A percentile compares a stretch with the other conserved stretches of the same genome.
Conservation (phyloP, 2,797 vertebrate species). For the Zenarchopterus dispar region DNA sequence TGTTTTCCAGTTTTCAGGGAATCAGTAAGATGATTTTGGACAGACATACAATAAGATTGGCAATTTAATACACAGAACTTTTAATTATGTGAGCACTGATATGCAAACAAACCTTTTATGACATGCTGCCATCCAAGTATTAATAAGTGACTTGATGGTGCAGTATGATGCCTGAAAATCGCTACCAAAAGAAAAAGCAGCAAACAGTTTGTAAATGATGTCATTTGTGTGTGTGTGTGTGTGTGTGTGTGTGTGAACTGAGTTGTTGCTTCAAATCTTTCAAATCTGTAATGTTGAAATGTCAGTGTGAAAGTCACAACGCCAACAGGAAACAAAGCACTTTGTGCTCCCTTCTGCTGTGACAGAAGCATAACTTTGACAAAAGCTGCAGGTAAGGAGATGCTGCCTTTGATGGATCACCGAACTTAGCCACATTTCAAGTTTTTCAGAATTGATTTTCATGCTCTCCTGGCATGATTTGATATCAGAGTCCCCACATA, state of each 20-base stretch:
- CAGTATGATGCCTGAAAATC: no score
- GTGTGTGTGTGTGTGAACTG: neutral
- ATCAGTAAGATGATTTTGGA: no score
- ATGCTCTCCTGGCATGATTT: slow-evolving; percentile 1
- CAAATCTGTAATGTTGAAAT: slow-evolving; percentile 17
- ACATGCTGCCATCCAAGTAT: no score
- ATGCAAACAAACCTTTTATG: no score
- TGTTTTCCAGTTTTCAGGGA: no score
- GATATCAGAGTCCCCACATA: neutral
- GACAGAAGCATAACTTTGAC: slow-evolving; percentile 7
- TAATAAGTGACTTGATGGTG: no score
- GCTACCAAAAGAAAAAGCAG: no score
- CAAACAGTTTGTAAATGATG: no score
- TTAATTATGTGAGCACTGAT: no score
- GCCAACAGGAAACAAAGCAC: neutral
- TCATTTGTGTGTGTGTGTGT: neutral
- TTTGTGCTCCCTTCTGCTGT: neutral
- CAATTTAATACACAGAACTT: no score
- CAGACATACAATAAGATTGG: no score
- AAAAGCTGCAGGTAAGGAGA: slow-evolving; percentile 7
- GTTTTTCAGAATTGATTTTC: slow-evolving; percentile 9
- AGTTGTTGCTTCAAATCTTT: slow-evolving; percentile 1
- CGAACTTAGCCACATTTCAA: slow-evolving; percentile 13
- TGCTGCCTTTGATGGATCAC: slow-evolving; percentile 15
- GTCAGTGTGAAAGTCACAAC: neutral